Evolutionary conservation across 1,140 invertebrate genomes (phyloP).

Genomic region (Muscidifurax raptorellus): DNA sequence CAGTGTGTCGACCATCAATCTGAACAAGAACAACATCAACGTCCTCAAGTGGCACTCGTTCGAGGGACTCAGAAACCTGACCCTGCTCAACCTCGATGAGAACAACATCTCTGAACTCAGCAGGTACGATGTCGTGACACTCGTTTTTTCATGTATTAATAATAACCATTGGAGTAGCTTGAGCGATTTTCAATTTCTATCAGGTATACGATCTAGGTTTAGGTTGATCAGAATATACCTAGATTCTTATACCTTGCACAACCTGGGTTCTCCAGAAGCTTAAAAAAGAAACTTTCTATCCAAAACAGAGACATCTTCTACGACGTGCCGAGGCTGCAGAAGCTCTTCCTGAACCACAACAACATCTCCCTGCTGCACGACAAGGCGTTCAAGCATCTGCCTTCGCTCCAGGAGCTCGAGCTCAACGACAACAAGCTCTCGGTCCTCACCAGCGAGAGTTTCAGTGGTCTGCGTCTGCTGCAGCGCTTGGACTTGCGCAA

Average conservation of each 20-base stretch:
- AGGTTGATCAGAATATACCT: too few species aligned
- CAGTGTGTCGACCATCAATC: conserved; percentile 79
- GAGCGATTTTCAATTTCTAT: too few species aligned
- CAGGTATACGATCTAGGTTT: too few species aligned
- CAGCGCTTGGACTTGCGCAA: conserved; percentile 80
- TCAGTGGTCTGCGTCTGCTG: conserved; percentile 81
- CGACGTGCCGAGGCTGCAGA: conserved; percentile 81
- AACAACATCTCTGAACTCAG: conserved; percentile 84
- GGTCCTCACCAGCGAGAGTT: conserved; percentile 82
- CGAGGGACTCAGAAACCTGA: conserved; percentile 80
- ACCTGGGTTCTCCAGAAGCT: conserved; percentile 66
- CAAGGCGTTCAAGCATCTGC: conserved; percentile 81
- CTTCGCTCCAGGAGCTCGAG: conserved; percentile 80
- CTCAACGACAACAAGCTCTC: conserved; percentile 83
- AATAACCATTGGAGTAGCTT: too few species aligned
- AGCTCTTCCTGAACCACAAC: conserved; percentile 82
- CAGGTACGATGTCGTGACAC: conserved; percentile 73
- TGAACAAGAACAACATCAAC: conserved; percentile 82
- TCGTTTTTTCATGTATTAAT: conserved; percentile 66
- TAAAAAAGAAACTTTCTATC: neutral
- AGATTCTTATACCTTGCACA: neutral
- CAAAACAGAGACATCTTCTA: conserved; percentile 79
- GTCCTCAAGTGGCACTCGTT: conserved; percentile 81
- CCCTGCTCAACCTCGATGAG: conserved; percentile 81
- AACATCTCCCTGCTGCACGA: conserved; percentile 84